phyloP scores from a whole-genome alignment of 2,113 vertebrate species.

The Sander vitreus region DNA sequence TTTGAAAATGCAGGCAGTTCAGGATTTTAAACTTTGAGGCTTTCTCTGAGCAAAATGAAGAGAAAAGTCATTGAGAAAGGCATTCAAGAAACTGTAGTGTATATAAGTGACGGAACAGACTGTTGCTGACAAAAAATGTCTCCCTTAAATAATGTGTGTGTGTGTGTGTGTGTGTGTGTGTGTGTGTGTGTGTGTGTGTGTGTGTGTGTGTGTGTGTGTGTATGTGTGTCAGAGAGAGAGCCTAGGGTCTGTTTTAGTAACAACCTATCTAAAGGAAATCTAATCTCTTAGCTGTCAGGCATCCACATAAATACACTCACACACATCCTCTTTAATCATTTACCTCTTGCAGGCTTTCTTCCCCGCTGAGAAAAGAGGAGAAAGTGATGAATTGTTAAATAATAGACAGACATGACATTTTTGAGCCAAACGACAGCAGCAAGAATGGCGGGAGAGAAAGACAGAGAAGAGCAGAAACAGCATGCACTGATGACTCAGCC shows the following conservation, averaged over 20 bases:
- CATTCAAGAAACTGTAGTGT: neutral
- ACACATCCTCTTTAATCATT: conserved; percentile 47
- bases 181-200: too few species aligned
- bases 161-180: neutral
- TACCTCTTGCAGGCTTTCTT: conserved; percentile 32
- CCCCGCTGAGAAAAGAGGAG: neutral
- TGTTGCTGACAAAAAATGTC: conserved; percentile 28
- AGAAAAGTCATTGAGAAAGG: conserved; percentile 5
- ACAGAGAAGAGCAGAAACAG: conserved; percentile 22
- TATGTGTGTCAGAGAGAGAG: neutral
- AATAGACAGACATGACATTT: conserved; percentile 46
- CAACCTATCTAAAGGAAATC: conserved; percentile 57
- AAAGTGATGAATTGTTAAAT: conserved; percentile 38
- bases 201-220: too few species aligned
- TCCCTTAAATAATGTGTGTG: conserved; percentile 19
- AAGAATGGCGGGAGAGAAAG: neutral
- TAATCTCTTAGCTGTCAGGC: conserved; percentile 52
- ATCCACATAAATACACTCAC: conserved; percentile 20
- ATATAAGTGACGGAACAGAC: conserved; percentile 33
- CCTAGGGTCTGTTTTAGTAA: conserved; percentile 46
- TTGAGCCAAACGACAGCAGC: conserved; percentile 39
- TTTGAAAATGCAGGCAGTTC: conserved; percentile 3
- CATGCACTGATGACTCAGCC: conserved; percentile 59
- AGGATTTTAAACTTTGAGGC: conserved; percentile 19
- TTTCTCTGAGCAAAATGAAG: conserved; percentile 22